Base-by-base conservation (phyloP, 2,113 vertebrate genomes). In the cattle (Bos taurus) region DNA sequence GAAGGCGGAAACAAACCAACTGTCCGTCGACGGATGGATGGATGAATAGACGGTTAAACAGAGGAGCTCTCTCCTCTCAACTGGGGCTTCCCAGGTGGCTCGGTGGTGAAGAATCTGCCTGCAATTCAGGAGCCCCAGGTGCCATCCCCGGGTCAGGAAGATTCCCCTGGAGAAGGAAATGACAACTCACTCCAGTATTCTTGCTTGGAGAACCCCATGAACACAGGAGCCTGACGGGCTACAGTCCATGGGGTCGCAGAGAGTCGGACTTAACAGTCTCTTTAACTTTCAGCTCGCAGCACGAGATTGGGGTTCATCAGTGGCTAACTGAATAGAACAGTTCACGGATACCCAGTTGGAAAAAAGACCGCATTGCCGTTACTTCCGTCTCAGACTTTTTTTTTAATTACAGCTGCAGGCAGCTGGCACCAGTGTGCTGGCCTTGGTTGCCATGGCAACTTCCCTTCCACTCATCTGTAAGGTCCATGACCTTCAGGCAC, bases 201-300 rank as follows among this genome's bases (percentile, higher is more conserved):
- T 11, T 71, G n/a, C n/a, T 19, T 23, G 67, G 67, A 71, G 10
- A 71, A 71, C 11, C 67, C n/a, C 67, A 23, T 23, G 19, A 71
- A 12, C 67, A 71, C 5, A 40, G 67, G 67, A 23, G 19, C 19
- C n/a, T 71, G 19, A 3, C 0, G 1, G 67, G 67, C n/a, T 40
- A 71, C 10, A 6, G 19, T 6, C 67, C n/a, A 40, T 40, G 67
- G n/a, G n/a, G 67, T 23, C 0, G 1, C 19, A 23, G 67, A 40
- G n/a, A 13, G 1, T 40, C 0, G 0, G 67, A 23, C 36, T 23
- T 40, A 1, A 71, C 19, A 6, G 10, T 40, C n/a, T n/a, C 33
- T 64, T 4, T 67, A 10, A 19, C 16, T 10, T n/a, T 67, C 4
- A 71, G 1, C 0, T 1, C 5, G 2, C n/a, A 71, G 6, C n/a